Evolutionary conservation across 23 tunicate genomes (phyloP).

Genomic region (Trididemnum miniatum): DNA sequence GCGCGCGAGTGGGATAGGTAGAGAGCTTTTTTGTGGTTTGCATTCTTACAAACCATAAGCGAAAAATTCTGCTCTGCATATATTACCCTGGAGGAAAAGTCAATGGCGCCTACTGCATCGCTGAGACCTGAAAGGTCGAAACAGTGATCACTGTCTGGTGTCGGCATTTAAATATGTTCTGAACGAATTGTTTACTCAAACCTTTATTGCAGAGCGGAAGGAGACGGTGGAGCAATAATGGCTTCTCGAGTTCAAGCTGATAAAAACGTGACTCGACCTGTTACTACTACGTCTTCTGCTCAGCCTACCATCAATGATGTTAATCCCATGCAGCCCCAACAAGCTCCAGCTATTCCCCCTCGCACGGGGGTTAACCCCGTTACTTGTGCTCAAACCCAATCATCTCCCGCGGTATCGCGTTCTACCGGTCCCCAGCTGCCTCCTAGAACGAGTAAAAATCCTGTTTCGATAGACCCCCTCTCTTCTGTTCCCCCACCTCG

Average conservation of each 20-base stretch:
- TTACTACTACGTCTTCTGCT: neutral
- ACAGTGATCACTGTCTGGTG: too few species aligned
- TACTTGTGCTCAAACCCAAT: neutral
- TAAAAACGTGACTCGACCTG: neutral
- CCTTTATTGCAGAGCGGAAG: too few species aligned
- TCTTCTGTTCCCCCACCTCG: constrained; percentile 60
- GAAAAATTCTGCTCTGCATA: too few species aligned
- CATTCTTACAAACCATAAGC: too few species aligned
- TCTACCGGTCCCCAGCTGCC: constrained; percentile 50
- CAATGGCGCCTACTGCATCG: too few species aligned
- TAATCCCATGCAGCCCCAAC: neutral
- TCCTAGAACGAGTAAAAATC: constrained; percentile 47
- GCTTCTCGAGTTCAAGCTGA: neutral
- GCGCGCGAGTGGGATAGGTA: too few species aligned
- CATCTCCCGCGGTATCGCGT: neutral
- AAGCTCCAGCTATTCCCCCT: constrained; percentile 19
- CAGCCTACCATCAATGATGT: neutral
- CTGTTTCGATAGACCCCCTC: neutral
- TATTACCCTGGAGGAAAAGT: too few species aligned
- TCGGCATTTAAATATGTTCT: too few species aligned
- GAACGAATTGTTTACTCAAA: too few species aligned
- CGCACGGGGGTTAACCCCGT: neutral
- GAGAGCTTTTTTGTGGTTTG: too few species aligned
- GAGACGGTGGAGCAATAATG: too few species aligned
- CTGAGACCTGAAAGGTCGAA: too few species aligned